These are phyloP conservation scores for Drosophila imparisetae DNA, from an alignment of 2,888 invertebrate genomes.

Conservation along the genomic window DNA sequence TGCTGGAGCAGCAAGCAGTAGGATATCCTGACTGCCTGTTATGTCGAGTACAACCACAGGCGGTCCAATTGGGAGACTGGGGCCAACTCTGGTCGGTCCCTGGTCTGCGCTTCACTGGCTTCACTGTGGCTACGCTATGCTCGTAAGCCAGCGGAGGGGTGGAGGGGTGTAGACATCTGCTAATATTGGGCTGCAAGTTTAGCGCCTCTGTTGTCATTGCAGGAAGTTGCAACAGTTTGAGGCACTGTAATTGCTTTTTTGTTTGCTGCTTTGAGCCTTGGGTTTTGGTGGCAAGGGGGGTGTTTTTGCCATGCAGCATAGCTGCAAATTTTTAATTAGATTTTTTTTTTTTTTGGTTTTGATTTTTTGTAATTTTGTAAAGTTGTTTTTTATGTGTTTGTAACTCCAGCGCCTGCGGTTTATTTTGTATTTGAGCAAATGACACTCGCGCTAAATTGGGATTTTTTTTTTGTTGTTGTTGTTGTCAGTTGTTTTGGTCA, in stretches of 20 bases:
- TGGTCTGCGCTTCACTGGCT: constrained; percentile 36
- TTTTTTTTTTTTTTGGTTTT: constrained; percentile 48
- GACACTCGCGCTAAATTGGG: constrained; percentile 70
- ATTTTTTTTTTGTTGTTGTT: constrained; percentile 15
- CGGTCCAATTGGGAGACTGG: constrained; percentile 39
- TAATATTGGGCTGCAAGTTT: constrained; percentile 68
- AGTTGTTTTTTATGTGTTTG: constrained; percentile 30
- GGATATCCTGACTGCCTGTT: constrained; percentile 79
- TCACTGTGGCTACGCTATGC: constrained; percentile 26
- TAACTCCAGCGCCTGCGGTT: constrained; percentile 56
- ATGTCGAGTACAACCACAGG: constrained; percentile 62
- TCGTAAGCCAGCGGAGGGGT: constrained; percentile 1
- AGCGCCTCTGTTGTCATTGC: constrained; percentile 71
- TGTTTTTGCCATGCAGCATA: constrained; percentile 35
- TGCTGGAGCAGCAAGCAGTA: constrained; percentile 54
- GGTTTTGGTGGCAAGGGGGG: neutral
- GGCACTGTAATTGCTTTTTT: constrained; percentile 82
- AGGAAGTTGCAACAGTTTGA: constrained; percentile 80
- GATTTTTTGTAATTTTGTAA: constrained; percentile 48
- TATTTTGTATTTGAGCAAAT: constrained; percentile 66
- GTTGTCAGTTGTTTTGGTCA: neutral
- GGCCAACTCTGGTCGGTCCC: constrained; percentile 12
- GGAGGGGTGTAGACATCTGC: constrained; percentile 30
- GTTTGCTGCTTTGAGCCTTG: constrained; percentile 60
- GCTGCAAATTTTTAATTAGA: constrained; percentile 78